Base-by-base conservation (phyloP, 2,888 invertebrate genomes). In the Nomada goodeniana region DNA sequence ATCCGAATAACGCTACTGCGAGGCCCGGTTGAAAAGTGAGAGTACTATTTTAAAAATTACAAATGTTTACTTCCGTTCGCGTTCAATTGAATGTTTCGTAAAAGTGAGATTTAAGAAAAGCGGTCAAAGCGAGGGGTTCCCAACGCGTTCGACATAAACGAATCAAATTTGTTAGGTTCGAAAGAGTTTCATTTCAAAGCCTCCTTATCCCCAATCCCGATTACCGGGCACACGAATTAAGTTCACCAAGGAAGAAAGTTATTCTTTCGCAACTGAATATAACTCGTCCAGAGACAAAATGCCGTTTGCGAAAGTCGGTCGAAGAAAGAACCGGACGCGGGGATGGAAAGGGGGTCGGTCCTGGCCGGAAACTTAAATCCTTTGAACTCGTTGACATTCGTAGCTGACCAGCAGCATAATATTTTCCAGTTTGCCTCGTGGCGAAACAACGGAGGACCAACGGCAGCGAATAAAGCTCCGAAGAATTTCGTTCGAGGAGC, bases 361-460 rank as follows among this genome's bases (percentile, higher is more conserved):
- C 42, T 64, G 57, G 50, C n/a, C 20, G 61, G 47, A 70, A 63
- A 52, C 63, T 68, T 57, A 79, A 79, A 75, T 79, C 69, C 69
- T 65, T 70, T 75, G 53, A 75, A 59, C 69, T 79, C 75, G 75
- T 75, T 70, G 79, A 79, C 70, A 79, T 64, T 79, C 69, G 69
- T 69, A 75, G 59, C 76, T 79, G 79, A 76, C 60, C 69, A 69
- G 60, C 50, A 20, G 44, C 52, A 57, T 53, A 79, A 64, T 75
- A 64, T 59, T 75, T 75, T 69, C 52, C 64, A 65, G 64, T 75
- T 65, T 65, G 9, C 50, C 52, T 44, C 26, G 36, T 18, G 0
- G 44, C 18, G 15, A 44, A 26, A 68, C 15, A 67, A 60, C 65
- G 73, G 47, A 74, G 57, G 50, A 23, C 29, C 47, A 15, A 20